These are phyloP conservation scores for Isurus oxyrinchus DNA, from an alignment of 2,113 vertebrate genomes.

Conservation along the genomic window DNA sequence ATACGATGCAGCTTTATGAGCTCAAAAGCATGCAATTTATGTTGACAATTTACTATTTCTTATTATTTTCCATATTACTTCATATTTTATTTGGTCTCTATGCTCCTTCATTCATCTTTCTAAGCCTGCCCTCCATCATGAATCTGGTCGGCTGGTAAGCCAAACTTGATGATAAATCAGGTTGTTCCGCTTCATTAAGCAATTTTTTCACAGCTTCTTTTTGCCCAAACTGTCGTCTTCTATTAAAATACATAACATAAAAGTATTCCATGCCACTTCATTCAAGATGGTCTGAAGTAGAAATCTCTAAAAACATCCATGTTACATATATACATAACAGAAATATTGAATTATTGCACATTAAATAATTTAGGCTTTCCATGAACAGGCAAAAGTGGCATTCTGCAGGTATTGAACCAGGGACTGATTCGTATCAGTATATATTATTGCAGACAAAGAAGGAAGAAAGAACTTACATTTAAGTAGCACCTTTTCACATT, in stretches of 20 bases:
- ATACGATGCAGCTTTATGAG: background rate
- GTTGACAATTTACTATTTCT: background rate
- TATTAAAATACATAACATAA: background rate
- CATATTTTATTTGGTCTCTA: slow-evolving; percentile 12
- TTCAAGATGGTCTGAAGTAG: background rate
- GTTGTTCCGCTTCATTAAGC: background rate
- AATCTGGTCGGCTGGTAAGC: background rate
- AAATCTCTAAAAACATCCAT: background rate
- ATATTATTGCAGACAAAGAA: background rate
- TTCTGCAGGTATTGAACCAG: background rate
- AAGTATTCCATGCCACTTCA: background rate
- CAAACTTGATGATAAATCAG: background rate
- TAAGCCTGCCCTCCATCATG: background rate
- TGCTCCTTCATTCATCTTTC: background rate
- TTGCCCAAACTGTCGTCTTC: background rate
- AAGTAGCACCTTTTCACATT: background rate
- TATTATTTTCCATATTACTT: background rate
- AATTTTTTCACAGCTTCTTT: background rate
- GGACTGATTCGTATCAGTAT: background rate
- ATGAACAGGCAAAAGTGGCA: background rate
- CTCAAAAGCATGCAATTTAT: background rate
- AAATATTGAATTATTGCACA: background rate
- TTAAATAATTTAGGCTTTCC: background rate
- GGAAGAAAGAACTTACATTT: background rate
- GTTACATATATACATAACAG: background rate